Evolutionary conservation across 1,140 invertebrate species (phyloP).

Genomic region (Micrasema minimum): DNA sequence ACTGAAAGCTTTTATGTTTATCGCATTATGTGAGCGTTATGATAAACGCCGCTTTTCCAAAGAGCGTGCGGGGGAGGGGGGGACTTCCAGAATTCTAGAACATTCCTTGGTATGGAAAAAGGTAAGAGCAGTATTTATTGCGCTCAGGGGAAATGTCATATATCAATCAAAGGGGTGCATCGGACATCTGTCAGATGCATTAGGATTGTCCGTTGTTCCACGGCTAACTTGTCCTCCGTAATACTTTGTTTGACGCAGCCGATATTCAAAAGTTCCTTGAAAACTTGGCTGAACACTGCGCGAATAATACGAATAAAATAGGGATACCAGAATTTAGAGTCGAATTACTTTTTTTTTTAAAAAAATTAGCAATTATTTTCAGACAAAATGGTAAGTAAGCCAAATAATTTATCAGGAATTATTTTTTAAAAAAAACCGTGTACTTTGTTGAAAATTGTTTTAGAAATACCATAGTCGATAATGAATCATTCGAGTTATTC

Average conservation of each 20-base stretch:
- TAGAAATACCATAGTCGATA: too few species aligned
- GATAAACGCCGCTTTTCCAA: conserved; percentile 34
- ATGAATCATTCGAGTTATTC: too few species aligned
- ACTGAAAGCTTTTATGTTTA: conserved; percentile 44
- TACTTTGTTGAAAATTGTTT: too few species aligned
- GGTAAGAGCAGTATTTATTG: conserved; percentile 4
- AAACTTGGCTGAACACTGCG: too few species aligned
- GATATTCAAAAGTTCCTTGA: not conserved
- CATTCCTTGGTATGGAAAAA: not conserved
- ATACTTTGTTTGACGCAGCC: not conserved
- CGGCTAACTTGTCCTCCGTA: not conserved
- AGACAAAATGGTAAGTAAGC: too few species aligned
- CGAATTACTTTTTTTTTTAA: too few species aligned
- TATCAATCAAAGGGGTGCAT: conserved; percentile 32
- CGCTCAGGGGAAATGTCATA: conserved; percentile 12
- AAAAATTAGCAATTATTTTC: too few species aligned
- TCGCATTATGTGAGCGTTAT: conserved; percentile 40
- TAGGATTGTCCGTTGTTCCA: too few species aligned
- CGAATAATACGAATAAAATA: too few species aligned
- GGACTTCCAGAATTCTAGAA: not conserved
- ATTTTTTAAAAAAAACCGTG: too few species aligned
- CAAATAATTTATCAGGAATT: too few species aligned
- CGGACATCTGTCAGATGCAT: conserved; percentile 18
- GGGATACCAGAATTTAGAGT: too few species aligned
- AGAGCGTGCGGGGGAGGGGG: not conserved